Evolutionary conservation across 2,797 vertebrate genomes (phyloP).

Genomic region (Telmatherina bonti): DNA sequence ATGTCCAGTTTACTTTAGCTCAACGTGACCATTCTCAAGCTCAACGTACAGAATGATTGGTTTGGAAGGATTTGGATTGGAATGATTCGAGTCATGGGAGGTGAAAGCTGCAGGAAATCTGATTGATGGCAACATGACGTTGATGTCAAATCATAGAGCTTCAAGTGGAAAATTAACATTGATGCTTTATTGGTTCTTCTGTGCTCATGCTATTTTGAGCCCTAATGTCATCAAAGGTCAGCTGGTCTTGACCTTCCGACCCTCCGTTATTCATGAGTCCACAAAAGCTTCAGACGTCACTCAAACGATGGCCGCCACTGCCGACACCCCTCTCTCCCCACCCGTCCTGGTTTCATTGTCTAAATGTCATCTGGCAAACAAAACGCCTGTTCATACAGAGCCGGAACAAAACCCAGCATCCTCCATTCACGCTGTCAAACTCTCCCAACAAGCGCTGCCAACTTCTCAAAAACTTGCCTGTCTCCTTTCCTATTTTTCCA

Average conservation of each 20-base stretch:
- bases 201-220: conserved; percentile 20
- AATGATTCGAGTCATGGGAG: not conserved
- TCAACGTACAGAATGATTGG: too few relatives aligned
- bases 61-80: too few relatives aligned
- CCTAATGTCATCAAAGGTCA: conserved; percentile 64
- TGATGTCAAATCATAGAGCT: conserved; percentile 16
- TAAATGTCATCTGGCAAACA: conserved; percentile 76
- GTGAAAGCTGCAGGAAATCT: conserved; percentile 15
- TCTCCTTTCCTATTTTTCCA: conserved; percentile 26
- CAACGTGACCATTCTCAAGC: too few relatives aligned
- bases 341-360: conserved; percentile 69
- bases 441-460: conserved; percentile 59
- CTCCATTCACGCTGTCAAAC: conserved; percentile 74
- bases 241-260: conserved; percentile 68
- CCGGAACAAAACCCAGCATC: conserved; percentile 77
- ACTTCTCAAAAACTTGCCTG: conserved; percentile 45
- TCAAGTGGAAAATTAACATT: conserved; percentile 36
- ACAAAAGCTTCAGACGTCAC: conserved; percentile 68
- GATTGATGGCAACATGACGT: conserved; percentile 24
- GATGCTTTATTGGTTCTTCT: conserved; percentile 26
- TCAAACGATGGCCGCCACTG: conserved; percentile 41
- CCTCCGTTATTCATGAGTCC: conserved; percentile 54
- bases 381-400: conserved; percentile 70
- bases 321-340: conserved; percentile 21
- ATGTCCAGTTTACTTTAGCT: too few relatives aligned